Conservation (phyloP, 1,140 invertebrate genomes). For the Aphidius ervi region DNA sequence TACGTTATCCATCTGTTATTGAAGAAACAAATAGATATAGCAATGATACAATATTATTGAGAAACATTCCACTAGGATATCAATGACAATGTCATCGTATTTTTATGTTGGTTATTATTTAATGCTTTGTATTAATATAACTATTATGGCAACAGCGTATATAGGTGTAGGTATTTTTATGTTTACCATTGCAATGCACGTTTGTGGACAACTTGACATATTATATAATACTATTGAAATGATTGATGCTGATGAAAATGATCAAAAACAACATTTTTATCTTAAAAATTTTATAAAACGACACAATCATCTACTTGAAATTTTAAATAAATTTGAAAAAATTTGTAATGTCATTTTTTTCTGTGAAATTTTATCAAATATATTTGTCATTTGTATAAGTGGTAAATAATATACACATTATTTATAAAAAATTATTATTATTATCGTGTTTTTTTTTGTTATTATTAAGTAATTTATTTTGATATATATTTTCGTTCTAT, state of each 20-base stretch:
- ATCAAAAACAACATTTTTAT: not conserved
- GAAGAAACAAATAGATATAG: too few species aligned
- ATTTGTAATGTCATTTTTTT: too few species aligned
- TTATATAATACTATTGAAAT: not conserved
- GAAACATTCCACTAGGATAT: not conserved
- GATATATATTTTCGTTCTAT: too few species aligned
- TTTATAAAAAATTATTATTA: too few species aligned
- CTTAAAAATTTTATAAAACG: not conserved
- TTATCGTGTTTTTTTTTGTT: too few species aligned
- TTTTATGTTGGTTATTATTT: not conserved
- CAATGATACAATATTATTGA: too few species aligned
- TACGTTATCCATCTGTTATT: too few species aligned
- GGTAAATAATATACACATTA: not conserved
- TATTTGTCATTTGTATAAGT: too few species aligned
- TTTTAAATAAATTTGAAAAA: not conserved
- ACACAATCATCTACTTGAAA: not conserved
- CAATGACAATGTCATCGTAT: not conserved
- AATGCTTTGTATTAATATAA: not conserved
- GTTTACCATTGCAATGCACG: not conserved
- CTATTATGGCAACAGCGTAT: not conserved
- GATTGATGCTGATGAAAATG: not conserved
- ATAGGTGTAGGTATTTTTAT: not conserved
- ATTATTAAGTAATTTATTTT: too few species aligned
- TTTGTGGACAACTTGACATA: not conserved
- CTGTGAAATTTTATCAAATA: too few species aligned